Evolutionary conservation across 2,113 vertebrate genomes (phyloP), one percentile per base, ranked within the genome.

Genomic region (Tupaia chinensis): DNA sequence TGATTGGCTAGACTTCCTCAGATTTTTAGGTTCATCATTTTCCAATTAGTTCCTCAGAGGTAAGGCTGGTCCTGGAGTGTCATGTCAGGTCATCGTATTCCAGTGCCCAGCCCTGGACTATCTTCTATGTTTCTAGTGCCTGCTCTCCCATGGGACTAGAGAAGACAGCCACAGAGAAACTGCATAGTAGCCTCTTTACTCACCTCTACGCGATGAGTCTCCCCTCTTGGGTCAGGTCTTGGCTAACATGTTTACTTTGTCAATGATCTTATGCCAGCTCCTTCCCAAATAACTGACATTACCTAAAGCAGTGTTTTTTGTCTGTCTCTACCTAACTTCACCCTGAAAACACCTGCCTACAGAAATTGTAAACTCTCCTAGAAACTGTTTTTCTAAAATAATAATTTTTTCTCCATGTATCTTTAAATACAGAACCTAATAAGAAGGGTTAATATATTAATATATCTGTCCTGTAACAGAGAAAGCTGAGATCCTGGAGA

Each of bases 391-490:
- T 72, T 66, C 25, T 61, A 56, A 93, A 93, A 90, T 7, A 22
- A 84, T 74, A 76, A 60, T 79, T 93, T 83, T 69, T 65, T 82
- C 8, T 82, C 53, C 80, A 70, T 89, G 56, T 89, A 72, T 87
- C 56, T 93, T 93, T 93, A 76, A 80, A 74, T 58, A 69, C 0
- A 84, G 61, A 87, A 25, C 32, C 9, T 54, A 88, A n/a, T 32
- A 88, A 84, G 19, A 80, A 80, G 73, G n/a, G 58, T 34, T 58
- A 32, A 12, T 29, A 66, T 77, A 70, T 27, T 70, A 69, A 68
- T 54, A 79, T 34, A 79, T 80, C 14, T 72, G 54, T 65, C 34
- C 7, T 12, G 17, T 22, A 65, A 29, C 68, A 53, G 7, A 82
- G 76, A 53, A 89, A 89, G 80, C 3, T 7, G 14, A 81, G 27